Percentiles rank a stretch among this genome's conserved stretches.
These are phyloP conservation scores for Ranitomeya imitator DNA, from an alignment of 2,113 vertebrate genomes.

Conservation along the genomic window DNA sequence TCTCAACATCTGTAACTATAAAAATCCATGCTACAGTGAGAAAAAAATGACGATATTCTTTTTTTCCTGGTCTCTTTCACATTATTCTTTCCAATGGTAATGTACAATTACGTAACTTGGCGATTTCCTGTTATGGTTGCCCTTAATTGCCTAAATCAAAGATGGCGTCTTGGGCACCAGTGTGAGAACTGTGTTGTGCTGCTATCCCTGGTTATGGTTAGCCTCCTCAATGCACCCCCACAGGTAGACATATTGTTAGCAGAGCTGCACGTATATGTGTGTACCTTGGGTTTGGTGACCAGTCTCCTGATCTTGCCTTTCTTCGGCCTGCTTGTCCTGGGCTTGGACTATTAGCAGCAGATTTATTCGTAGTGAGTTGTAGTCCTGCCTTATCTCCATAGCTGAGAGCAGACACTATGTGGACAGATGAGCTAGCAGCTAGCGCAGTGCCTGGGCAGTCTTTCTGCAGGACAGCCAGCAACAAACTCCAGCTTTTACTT, in stretches of 20 bases:
- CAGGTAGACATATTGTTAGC: background rate
- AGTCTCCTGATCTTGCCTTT: background rate
- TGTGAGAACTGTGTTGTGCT: background rate
- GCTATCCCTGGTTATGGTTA: background rate
- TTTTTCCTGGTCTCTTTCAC: too few relatives aligned
- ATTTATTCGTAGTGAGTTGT: conserved; percentile 49
- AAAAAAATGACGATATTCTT: too few relatives aligned
- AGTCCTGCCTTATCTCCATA: conserved; percentile 55
- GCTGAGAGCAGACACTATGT: conserved; percentile 13
- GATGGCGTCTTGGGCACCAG: background rate
- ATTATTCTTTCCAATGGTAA: too few relatives aligned
- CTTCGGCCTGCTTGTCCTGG: conserved; percentile 43
- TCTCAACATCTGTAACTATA: too few relatives aligned
- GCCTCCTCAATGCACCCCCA: background rate
- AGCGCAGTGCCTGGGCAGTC: conserved; percentile 10
- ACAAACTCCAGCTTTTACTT: conserved; percentile 56
- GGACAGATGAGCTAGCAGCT: background rate
- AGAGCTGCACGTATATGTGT: background rate
- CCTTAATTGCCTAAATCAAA: background rate
- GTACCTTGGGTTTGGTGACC: conserved; percentile 35
- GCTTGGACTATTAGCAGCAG: conserved; percentile 50
- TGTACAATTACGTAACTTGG: too few relatives aligned
- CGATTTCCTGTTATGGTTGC: background rate
- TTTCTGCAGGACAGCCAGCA: conserved; percentile 40
- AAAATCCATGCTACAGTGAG: too few relatives aligned